Conservation (phyloP, 1,140 invertebrate genomes). For the Drosophila tristis region DNA sequence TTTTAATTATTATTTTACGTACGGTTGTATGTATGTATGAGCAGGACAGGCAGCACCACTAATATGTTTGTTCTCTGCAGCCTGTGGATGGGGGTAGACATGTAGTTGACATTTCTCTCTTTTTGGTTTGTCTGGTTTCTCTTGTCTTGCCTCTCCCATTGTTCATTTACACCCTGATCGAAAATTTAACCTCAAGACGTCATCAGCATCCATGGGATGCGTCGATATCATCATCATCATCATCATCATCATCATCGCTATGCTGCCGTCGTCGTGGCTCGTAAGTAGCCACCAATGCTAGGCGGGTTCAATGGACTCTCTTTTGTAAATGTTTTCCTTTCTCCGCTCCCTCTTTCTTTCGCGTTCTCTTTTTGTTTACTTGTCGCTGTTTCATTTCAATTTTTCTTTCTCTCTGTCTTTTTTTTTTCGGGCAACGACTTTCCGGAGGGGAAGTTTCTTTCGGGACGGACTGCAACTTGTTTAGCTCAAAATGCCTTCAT, state of each 20-base stretch:
- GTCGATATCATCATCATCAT: conserved; percentile 2
- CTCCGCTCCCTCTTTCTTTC: conserved; percentile 33
- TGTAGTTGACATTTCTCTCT: conserved; percentile 21
- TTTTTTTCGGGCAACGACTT: conserved; percentile 63
- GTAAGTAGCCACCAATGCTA: conserved; percentile 67
- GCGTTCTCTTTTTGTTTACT: conserved; percentile 64
- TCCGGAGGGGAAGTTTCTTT: conserved; percentile 56
- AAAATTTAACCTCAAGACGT: conserved; percentile 50
- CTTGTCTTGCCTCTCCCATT: conserved; percentile 7
- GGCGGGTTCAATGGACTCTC: conserved; percentile 73
- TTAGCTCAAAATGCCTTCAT: conserved; percentile 72
- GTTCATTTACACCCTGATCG: neutral
- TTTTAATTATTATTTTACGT: too few relatives aligned
- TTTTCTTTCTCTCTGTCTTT: conserved; percentile 18
- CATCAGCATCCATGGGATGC: conserved; percentile 32
- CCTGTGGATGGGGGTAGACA: neutral
- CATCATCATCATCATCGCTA: neutral
- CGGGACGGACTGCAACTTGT: conserved; percentile 46
- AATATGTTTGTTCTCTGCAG: too few relatives aligned
- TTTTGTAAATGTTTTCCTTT: conserved; percentile 79
- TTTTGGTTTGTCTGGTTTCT: conserved; percentile 32
- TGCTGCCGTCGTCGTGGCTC: conserved; percentile 5
- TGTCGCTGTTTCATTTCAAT: conserved; percentile 45
- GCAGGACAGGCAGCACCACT: too few relatives aligned
- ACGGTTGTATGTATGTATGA: too few relatives aligned